phyloP scores from a whole-genome alignment of 2,888 invertebrate genomes.

The Archips xylosteana region DNA sequence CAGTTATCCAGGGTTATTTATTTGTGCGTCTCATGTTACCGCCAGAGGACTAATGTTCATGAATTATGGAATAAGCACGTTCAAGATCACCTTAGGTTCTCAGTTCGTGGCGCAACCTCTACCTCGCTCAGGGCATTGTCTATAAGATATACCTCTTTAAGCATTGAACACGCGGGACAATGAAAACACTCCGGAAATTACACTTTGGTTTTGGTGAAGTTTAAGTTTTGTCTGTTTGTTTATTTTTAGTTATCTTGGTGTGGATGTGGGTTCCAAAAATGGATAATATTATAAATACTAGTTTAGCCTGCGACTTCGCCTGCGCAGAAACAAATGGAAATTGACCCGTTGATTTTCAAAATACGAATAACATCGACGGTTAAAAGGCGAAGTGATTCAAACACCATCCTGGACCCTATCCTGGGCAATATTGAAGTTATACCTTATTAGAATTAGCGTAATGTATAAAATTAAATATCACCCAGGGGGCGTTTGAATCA shows the following conservation, averaged over 20 bases:
- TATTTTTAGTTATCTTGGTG: not conserved
- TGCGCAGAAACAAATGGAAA: too few species aligned
- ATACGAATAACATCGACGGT: too few species aligned
- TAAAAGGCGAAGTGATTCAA: too few species aligned
- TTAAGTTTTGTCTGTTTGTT: not conserved
- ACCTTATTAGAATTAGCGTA: too few species aligned
- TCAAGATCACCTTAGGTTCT: slow-evolving; percentile 23
- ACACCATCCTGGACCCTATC: too few species aligned
- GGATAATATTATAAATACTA: too few species aligned
- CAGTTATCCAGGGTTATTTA: slow-evolving; percentile 44
- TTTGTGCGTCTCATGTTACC: slow-evolving; percentile 44
- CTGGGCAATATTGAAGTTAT: too few species aligned
- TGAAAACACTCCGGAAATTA: not conserved
- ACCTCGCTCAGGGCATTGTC: not conserved
- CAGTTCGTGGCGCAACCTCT: not conserved
- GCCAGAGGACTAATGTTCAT: slow-evolving; percentile 49
- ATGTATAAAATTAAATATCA: too few species aligned
- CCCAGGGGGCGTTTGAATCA: too few species aligned
- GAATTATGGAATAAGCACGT: slow-evolving; percentile 48
- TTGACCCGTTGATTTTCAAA: too few species aligned
- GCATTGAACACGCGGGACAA: not conserved
- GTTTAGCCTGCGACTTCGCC: too few species aligned
- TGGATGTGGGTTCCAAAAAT: too few species aligned
- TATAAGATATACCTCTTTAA: slow-evolving; percentile 2
- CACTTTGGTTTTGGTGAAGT: not conserved